These are phyloP conservation scores for Pangasianodon gigas DNA, from an alignment of 2,113 vertebrate species.

Conservation along the genomic window DNA sequence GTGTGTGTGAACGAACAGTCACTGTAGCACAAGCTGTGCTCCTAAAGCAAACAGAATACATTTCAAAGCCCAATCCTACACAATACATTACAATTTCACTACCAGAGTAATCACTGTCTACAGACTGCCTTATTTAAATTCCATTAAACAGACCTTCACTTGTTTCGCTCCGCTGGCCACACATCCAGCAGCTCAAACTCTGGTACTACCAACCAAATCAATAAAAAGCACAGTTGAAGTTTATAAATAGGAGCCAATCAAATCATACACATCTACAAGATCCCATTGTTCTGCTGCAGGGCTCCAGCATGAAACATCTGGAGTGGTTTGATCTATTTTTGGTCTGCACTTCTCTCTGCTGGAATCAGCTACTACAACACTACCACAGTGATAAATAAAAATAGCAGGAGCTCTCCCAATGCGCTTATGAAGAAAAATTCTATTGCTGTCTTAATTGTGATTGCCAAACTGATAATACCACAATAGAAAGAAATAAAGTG, in stretches of 20 bases:
- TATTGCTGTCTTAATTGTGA: not conserved
- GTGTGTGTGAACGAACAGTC: slow-evolving; percentile 84
- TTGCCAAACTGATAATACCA: not conserved
- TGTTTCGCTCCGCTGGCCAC: not conserved
- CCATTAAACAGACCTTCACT: slow-evolving; percentile 22
- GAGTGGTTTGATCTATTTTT: slow-evolving; percentile 17
- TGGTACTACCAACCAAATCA: not conserved
- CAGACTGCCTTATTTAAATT: slow-evolving; percentile 15
- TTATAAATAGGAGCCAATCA: slow-evolving; percentile 40
- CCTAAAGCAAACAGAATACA: slow-evolving; percentile 69
- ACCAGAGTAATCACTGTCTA: not conserved
- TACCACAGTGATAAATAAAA: not conserved
- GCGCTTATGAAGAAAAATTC: not conserved
- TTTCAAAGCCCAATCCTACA: not conserved
- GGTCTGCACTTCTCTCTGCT: slow-evolving; percentile 6
- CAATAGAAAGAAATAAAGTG: not conserved
- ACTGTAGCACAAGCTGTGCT: slow-evolving; percentile 89
- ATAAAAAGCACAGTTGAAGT: slow-evolving; percentile 12
- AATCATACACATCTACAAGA: not conserved
- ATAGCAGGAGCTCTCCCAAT: slow-evolving; percentile 2
- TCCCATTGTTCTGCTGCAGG: slow-evolving; percentile 21
- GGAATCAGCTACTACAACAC: slow-evolving; percentile 11
- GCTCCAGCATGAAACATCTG: slow-evolving; percentile 26
- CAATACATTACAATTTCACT: not conserved
- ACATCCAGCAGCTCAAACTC: not conserved